Evolutionary conservation across 2,113 vertebrate species (phyloP), one percentile per base, ranked within the genome.

Genomic region (Epinephelus moara): DNA sequence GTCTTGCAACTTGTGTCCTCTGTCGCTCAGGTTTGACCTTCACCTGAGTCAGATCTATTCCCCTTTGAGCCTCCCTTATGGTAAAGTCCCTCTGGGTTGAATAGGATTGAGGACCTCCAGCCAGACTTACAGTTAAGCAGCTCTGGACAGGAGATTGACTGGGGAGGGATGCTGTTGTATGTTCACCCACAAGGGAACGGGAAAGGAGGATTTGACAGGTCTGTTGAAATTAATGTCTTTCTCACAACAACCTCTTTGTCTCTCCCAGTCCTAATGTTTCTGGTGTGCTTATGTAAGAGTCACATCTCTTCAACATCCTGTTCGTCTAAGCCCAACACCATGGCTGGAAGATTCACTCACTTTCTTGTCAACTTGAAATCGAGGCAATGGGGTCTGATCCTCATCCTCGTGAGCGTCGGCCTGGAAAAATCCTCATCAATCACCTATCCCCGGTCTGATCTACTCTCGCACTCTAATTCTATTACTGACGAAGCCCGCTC

Each of bases 81-180:
- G 55, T 85, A 89, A 91, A 90, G 82, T 89, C 81, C 52, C 40
- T 72, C 80, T 52, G 74, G 68, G 70, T 74, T 83, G 86, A 91
- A 82, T 85, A 77, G 85, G 86, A 94, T 88, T 89, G 81, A 73
- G 81, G 72, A 57, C 75, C 72, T 83, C 68, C 70, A 77, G 73
- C 42, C 85, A 80, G 91, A 87, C 81, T 93, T 91, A 92, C 30
- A 45, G 49, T 93, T 45, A 94, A 94, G 92, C 91, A 90, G 93
- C 90, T 93, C 93, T 92, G 64, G 64, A 86, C 70, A 81, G 83
- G 88, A 91, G 89, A 91, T 92, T 93, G 80, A 89, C 68, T 55
- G 55, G 70, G 50, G 75, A 60, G 47, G 68, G 69, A 82, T 64
- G 62, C 53, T n/a, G 4, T 33, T 86, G 50, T 56, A 67, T 63